Evolutionary conservation across 2,113 vertebrate genomes (phyloP), one percentile per base, ranked within the genome.

Genomic region (Crotophaga sulcirostris): DNA sequence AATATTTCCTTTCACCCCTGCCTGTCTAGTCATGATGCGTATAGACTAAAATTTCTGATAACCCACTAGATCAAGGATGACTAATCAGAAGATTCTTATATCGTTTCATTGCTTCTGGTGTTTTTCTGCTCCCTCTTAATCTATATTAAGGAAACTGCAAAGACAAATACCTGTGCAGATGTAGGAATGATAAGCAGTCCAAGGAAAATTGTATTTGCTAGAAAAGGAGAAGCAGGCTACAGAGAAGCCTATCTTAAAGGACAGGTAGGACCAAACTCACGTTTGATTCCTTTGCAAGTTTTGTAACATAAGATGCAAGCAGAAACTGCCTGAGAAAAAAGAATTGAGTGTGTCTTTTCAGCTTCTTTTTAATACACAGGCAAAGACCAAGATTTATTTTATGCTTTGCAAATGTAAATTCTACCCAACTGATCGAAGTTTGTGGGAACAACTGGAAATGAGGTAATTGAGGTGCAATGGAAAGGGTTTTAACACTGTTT

Each of bases 311-410:
- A 52, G 5, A 3, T 77, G 20, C 47, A 84, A 84, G 19, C 7
- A 77, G 26, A 19, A 73, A 31, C 33, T 73, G 18, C 26, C n/a
- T 77, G 13, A 60, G 25, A 23, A 11, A 86, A 83, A 68, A 21
- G 1, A 58, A 38, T 1, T 26, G 2, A 72, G 11, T 3, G 0
- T 5, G 8, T 42, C 6, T 84, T 76, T 69, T 74, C 68, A 25
- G n/a, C n/a, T n/a, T n/a, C n/a, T n/a, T n/a, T n/a, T n/a, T n/a
- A n/a, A n/a, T n/a, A n/a, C n/a, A n/a, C n/a, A n/a, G 9, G 11
- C 10, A 81, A 81, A 73, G 16, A 70, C 5, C 13, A 72, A 76
- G 11, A 20, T 7, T 31, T 54, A 11, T 21, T 13, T 54, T 19
- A 29, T 25, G 16, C 2, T 44, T 78, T 40, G 23, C 52, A 85